phyloP scores from a whole-genome alignment of 2,113 vertebrate species.

The Cairina moschata region DNA sequence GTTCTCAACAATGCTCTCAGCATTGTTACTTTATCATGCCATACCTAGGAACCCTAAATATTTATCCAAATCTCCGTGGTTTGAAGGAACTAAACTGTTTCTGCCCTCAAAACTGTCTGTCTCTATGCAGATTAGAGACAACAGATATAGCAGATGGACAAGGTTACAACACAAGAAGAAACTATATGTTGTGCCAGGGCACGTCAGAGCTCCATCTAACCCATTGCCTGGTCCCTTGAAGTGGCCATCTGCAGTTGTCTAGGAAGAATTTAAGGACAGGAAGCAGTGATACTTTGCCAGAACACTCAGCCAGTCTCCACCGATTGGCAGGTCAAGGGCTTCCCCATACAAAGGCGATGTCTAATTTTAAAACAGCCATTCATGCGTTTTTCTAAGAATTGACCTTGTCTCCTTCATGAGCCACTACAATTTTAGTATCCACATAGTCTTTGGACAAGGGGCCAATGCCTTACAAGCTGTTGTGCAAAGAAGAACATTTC shows the following conservation, averaged over 20 bases:
- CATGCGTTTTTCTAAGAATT: neutral
- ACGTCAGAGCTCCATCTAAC: neutral
- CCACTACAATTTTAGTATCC: neutral
- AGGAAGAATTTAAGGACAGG: conserved; percentile 12
- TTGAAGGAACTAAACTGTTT: neutral
- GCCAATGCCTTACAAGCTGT: neutral
- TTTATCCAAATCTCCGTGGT: neutral
- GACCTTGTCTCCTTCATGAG: neutral
- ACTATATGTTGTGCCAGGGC: neutral
- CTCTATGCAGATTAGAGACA: neutral
- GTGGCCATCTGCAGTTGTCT: neutral
- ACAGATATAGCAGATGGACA: neutral
- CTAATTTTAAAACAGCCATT: neutral
- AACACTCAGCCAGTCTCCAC: neutral
- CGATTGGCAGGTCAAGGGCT: neutral
- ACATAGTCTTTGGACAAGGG: neutral
- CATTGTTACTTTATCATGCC: neutral
- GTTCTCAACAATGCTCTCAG: neutral
- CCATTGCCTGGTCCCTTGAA: neutral
- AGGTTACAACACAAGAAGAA: neutral
- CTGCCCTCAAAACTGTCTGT: neutral
- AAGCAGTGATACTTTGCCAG: neutral
- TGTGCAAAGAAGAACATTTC: neutral
- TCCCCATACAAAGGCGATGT: neutral
- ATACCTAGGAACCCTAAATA: neutral